Percentiles rank a stretch among this genome's conserved stretches.
phyloP scores from a whole-genome alignment of 1,140 invertebrate species.

The Araneus ventricosus region DNA sequence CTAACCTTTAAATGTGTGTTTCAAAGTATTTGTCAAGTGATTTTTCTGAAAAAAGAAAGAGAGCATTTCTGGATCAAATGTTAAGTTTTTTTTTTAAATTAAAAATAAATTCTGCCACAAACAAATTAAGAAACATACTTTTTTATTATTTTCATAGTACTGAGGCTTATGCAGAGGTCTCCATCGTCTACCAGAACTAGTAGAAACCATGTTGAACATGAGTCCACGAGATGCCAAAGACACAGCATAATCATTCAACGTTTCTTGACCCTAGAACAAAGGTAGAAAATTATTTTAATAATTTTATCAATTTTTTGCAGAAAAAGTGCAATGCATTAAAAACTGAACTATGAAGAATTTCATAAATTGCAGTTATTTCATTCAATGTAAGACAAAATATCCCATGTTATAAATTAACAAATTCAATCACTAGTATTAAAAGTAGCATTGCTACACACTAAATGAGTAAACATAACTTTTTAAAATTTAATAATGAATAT shows the following conservation, averaged over 20 bases:
- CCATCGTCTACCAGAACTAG: slow-evolving; percentile 4
- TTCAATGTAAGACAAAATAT: no score
- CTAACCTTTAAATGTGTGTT: slow-evolving; percentile 42
- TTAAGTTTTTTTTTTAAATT: background rate
- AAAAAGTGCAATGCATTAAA: no score
- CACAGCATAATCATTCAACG: slow-evolving; percentile 41
- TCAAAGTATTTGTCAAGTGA: slow-evolving; percentile 32
- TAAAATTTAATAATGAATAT: no score
- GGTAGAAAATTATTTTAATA: no score
- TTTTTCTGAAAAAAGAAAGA: slow-evolving; percentile 6
- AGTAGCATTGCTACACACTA: no score
- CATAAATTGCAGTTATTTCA: no score
- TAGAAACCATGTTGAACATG: slow-evolving; percentile 42
- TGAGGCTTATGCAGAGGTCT: slow-evolving; percentile 53
- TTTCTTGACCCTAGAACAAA: slow-evolving; percentile 11
- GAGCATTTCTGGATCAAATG: background rate
- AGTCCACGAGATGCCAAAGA: slow-evolving; percentile 41
- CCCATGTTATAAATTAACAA: no score
- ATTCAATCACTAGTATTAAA: no score
- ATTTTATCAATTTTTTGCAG: no score
- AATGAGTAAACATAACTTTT: no score
- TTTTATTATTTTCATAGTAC: slow-evolving; percentile 54
- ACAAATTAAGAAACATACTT: slow-evolving; percentile 3
- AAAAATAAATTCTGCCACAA: background rate
- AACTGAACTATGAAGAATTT: no score